phyloP scores from a whole-genome alignment of 2,797 vertebrate genomes.

The Microhierax caerulescens region DNA sequence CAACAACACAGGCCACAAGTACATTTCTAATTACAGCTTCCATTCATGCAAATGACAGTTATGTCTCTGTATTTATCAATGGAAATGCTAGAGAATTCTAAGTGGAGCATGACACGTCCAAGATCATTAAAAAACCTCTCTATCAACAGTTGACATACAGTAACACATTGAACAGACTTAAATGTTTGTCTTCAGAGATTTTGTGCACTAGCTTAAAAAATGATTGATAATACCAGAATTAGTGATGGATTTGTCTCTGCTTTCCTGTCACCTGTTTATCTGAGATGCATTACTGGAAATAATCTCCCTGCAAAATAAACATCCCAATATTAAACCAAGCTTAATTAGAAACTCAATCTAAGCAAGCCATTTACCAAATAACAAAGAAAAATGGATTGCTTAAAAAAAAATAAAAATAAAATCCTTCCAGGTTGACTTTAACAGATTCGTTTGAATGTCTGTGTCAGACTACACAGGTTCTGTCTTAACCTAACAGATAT shows the following conservation, averaged over 20 bases:
- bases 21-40: conserved; percentile 54
- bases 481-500: not conserved
- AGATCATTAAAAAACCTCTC: conserved; percentile 12
- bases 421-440: not conserved
- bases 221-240: not conserved
- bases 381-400: not conserved
- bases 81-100: conserved; percentile 14
- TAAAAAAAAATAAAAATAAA: not conserved
- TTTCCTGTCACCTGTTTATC: not conserved
- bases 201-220: not conserved
- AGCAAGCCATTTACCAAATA: not conserved
- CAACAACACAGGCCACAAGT: not conserved
- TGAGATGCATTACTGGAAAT: not conserved
- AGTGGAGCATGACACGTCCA: conserved; percentile 16
- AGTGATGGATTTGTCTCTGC: not conserved
- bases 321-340: not conserved
- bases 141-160: conserved; percentile 24
- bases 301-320: not conserved
- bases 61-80: conserved; percentile 39
- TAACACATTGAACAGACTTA: not conserved
- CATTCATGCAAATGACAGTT: conserved; percentile 43
- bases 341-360: not conserved
- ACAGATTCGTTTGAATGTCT: not conserved
- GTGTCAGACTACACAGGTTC: not conserved
- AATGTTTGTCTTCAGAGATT: not conserved